A percentile compares a stretch with the other conserved stretches of the same genome.
Evolutionary conservation across 1,140 invertebrate genomes (phyloP).

Genomic region (Wasmannia auropunctata): DNA sequence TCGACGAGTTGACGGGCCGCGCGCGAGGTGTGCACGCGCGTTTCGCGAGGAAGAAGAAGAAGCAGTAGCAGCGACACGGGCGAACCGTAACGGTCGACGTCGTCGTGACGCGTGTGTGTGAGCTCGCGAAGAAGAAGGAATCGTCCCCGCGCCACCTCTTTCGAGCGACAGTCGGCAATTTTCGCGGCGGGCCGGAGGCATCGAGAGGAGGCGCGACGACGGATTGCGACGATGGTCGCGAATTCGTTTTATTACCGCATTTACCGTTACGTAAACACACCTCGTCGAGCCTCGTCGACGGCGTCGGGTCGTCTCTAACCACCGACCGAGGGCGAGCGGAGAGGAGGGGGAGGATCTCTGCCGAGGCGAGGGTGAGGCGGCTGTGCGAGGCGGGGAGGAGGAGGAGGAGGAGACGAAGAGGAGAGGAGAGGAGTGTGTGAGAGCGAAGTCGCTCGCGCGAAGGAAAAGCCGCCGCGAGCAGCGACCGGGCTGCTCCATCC

Average conservation of each 20-base stretch:
- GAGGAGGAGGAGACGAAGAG: not conserved
- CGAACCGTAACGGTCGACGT: not conserved
- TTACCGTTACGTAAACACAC: constrained; percentile 25
- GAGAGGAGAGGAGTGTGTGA: not conserved
- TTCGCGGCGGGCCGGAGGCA: not conserved
- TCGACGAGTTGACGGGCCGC: constrained; percentile 58
- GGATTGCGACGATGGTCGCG: constrained; percentile 29
- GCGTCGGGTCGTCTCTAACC: not conserved
- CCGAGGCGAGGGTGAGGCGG: not conserved
- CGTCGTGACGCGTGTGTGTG: not conserved
- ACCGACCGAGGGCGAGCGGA: not conserved
- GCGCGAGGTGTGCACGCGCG: constrained; percentile 46
- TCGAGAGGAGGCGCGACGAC: not conserved
- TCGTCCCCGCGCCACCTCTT: not conserved
- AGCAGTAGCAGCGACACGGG: no score
- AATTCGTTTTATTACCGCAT: not conserved
- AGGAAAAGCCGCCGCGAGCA: not conserved
- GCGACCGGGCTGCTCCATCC: not conserved
- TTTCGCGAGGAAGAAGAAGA: constrained; percentile 41
- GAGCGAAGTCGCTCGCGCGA: not conserved
- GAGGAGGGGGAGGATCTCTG: not conserved
- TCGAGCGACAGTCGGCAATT: not conserved
- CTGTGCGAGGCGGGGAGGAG: not conserved
- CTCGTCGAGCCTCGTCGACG: constrained; percentile 18
- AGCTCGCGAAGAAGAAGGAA: not conserved